phyloP scores from a whole-genome alignment of 1,140 invertebrate species.

The Drosophila subpulchrella region DNA sequence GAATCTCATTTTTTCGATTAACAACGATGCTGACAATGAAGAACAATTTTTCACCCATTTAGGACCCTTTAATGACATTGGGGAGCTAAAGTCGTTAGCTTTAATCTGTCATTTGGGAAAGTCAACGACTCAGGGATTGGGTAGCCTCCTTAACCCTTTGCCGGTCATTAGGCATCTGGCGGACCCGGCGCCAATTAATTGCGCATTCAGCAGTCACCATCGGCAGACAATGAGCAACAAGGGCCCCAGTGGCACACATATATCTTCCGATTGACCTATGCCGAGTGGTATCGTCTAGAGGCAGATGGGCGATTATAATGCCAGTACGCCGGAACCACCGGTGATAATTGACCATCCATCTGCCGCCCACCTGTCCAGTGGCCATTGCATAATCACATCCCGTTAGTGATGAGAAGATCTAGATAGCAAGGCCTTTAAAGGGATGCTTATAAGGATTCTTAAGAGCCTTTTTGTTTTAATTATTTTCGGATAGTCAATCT shows the following conservation, averaged over 20 bases:
- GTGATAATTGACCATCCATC: conserved; percentile 40
- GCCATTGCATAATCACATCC: conserved; percentile 4
- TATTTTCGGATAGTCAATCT: too few species aligned
- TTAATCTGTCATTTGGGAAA: conserved; percentile 16
- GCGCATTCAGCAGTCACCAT: conserved; percentile 29
- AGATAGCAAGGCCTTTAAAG: neutral
- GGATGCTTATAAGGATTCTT: too few species aligned
- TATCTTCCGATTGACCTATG: neutral
- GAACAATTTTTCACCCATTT: too few species aligned
- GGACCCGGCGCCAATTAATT: conserved; percentile 43
- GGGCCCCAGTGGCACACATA: neutral
- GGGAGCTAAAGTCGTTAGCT: neutral
- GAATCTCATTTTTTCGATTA: too few species aligned
- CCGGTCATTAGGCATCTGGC: conserved; percentile 34
- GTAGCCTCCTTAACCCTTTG: conserved; percentile 35
- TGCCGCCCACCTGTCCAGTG: neutral
- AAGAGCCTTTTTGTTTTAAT: too few species aligned
- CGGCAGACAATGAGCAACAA: neutral
- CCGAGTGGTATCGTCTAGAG: neutral
- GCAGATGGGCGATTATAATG: conserved; percentile 37
- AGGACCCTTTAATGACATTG: too few species aligned
- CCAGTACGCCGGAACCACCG: conserved; percentile 5
- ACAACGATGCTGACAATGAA: too few species aligned
- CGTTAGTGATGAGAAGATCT: neutral
- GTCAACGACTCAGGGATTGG: neutral